Evolutionary conservation across 2,113 vertebrate species (phyloP), one percentile per base, ranked within the genome.

Genomic region (Chaenogobius annularis): DNA sequence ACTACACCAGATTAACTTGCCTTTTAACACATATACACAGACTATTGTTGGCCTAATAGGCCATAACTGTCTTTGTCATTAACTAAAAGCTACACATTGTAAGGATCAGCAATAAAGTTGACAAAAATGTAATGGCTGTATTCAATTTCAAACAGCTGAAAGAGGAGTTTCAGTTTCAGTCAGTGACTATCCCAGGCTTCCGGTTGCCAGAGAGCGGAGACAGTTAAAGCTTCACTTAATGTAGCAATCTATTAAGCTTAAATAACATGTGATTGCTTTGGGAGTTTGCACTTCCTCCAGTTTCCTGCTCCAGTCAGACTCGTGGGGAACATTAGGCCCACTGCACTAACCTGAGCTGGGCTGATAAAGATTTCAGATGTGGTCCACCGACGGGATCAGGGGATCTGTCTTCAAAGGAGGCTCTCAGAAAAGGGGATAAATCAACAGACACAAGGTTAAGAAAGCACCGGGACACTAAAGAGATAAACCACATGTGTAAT

Each of bases 341-440:
- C 70, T 52, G 72, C 70, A 70, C 66, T 67, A 46, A 63, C 61
- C 35, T 46, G 66, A 73, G 69, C 66, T 55, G 72, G 82, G 62
- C 70, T 91, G 87, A 92, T 92, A 90, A 90, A 91, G 85, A 90
- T 92, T 90, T 91, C 92, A 93, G 91, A 92, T 92, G 90, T 91
- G 82, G 59, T 85, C 63, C 75, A 65, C 55, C 66, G 58, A 74
- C 70, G 73, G 88, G 81, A 85, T 75, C 74, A 50, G 61, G 67
- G 68, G 58, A 56, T 15, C 52, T 77, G 58, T 74, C 77, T 76
- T 87, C 70, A 85, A 80, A 83, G 50, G 46, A 71, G 67, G 71
- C 71, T 75, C 44, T 47, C 78, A 66, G 79, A 66, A 70, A 46
- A 73, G 48, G 15, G 22, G 52, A 87, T 89, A 89, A 88, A 90